Evolutionary conservation across 1,140 invertebrate genomes (phyloP), one percentile per base, ranked within the genome.

Genomic region (Hestina assimilis): DNA sequence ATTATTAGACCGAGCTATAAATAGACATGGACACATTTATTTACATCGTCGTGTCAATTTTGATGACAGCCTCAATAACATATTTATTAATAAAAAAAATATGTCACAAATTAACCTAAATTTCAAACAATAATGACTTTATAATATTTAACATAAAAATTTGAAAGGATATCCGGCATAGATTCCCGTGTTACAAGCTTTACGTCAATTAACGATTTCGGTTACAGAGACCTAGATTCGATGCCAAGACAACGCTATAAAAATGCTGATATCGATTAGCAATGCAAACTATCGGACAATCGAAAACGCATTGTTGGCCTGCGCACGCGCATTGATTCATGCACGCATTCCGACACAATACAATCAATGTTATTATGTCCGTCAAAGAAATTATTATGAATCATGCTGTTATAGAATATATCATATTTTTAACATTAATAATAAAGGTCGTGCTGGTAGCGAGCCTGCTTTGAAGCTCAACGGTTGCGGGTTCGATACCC

Each of bases 271-370:
- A 67, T 52, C 50, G 46, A 63, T 70, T 51, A 63, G 47, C 64
- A 66, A 63, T 63, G 40, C 29, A 52, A 59, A 65, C 63, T 29
- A 48, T 40, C 56, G 59, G 57, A 72, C 59, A 65, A 73, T 65
- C 52, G 65, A 48, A 43, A 35, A 57, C 38, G 43, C 29, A 56
- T 53, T 61, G 41, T 70, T 73, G 75, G 74, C 66, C 59, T 66
- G 61, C 55, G 46, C 43, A 11, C 12, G 35, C 57, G 55, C 63
- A 75, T 72, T 72, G 67, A 51, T 17, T 51, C 47, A 42, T 35
- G 50, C 43, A 57, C 17, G 42, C 55, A 57, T 57, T 29, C 24
- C 28, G n/a, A 43, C 26, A 48, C 26, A 42, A 48, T n/a, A 23
- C 23, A 41, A 51, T 47, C 38, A 20, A 43, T 58, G 35, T 48